These are phyloP conservation scores for Theonella swinhoei DNA, from an alignment of 37 sponge, comb jelly and placozoan species.

Conservation along the genomic window DNA sequence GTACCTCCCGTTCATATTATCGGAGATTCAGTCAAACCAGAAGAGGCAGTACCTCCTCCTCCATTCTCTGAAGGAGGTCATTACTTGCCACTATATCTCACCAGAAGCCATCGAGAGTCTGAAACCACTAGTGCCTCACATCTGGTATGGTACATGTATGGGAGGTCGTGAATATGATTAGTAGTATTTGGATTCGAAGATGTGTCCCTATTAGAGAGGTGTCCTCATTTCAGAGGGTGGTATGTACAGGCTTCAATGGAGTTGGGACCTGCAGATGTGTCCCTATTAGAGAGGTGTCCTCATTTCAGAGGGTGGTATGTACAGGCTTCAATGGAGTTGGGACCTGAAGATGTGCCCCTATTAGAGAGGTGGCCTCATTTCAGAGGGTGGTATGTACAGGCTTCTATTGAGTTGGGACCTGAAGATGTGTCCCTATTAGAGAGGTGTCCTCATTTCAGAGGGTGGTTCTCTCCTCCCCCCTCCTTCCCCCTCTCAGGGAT, in stretches of 20 bases:
- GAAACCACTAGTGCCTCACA: conserved; percentile 62
- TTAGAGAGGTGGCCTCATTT: not conserved
- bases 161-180: not conserved
- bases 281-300: no score
- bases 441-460: no score
- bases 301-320: no score
- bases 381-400: not conserved
- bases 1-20: conserved; percentile 91
- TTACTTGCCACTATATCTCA: conserved; percentile 70
- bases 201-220: no score
- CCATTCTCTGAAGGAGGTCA: conserved; percentile 96
- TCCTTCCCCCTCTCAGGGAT: conserved; percentile 65
- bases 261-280: no score
- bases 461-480: not conserved
- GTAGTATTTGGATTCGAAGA: not conserved
- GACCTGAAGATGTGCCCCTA: not conserved
- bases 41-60: conserved; percentile 93
- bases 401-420: no score
- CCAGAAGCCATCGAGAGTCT: conserved; percentile 60
- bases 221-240: no score
- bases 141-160: no score
- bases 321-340: not conserved
- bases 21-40: conserved; percentile 85
- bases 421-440: not conserved
- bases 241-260: no score